Conservation (phyloP, 2,797 vertebrate genomes). For the Enteromius trimaculatus region DNA sequence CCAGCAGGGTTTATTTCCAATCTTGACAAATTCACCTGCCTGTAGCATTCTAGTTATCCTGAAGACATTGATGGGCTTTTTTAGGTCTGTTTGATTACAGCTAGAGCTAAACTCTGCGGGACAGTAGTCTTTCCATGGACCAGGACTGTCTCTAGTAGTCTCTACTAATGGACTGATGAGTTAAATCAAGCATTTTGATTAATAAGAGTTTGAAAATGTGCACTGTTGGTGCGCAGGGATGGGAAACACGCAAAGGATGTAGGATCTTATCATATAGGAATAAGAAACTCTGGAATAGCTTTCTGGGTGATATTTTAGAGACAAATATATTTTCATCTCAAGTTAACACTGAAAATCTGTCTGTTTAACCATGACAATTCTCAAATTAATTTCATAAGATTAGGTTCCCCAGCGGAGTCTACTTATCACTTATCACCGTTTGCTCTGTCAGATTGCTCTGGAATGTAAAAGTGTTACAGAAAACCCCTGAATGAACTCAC, state of each 20-base stretch:
- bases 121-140: not conserved
- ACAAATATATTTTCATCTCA: not conserved
- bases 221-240: not conserved
- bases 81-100: not conserved
- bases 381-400: not conserved
- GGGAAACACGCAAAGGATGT: not conserved
- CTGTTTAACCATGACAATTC: not conserved
- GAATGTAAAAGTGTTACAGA: not conserved
- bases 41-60: not conserved
- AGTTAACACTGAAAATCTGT: not conserved
- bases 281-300: not conserved
- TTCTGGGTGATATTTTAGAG: not conserved
- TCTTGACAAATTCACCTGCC: not conserved
- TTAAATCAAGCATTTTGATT: not conserved
- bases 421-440: not conserved
- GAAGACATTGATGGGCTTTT: not conserved
- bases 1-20: not conserved
- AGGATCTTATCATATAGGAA: not conserved
- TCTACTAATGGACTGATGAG: not conserved
- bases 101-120: not conserved
- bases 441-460: not conserved
- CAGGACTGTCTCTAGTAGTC: too few species aligned
- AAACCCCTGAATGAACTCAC: constrained; percentile 71
- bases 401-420: not conserved
- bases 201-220: not conserved